Conservation (phyloP, 2,888 invertebrate genomes). For the Eupithecia exiguata region DNA sequence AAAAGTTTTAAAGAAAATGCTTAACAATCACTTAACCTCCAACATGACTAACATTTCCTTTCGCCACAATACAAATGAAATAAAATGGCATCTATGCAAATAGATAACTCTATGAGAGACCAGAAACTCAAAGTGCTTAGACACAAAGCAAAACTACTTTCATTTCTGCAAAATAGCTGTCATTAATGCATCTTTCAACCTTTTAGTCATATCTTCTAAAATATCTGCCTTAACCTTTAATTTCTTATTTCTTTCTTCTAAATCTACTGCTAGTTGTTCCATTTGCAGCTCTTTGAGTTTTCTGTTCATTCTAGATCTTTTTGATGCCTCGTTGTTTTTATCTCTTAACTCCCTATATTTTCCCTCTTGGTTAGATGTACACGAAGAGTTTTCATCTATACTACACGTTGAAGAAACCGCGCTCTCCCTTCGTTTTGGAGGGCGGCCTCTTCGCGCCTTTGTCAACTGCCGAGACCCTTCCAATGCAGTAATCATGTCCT, state of each 20-base stretch:
- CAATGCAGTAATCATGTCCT: conserved; percentile 73
- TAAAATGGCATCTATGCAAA: conserved; percentile 51
- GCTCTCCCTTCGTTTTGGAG: conserved; percentile 81
- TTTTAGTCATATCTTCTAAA: conserved; percentile 87
- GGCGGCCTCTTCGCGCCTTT: conserved; percentile 80
- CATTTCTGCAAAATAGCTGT: conserved; percentile 85
- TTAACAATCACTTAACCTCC: conserved; percentile 13
- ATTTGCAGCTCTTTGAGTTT: conserved; percentile 85
- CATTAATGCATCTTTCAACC: conserved; percentile 86
- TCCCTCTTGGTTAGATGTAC: conserved; percentile 71
- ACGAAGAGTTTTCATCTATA: conserved; percentile 71
- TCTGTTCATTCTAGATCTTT: conserved; percentile 88
- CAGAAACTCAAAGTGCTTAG: conserved; percentile 54
- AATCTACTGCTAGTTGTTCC: conserved; percentile 77
- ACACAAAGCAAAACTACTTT: conserved; percentile 45
- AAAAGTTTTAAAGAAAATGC: conserved; percentile 13
- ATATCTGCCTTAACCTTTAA: conserved; percentile 86
- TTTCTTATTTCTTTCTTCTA: conserved; percentile 86
- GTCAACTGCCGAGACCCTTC: conserved; percentile 71
- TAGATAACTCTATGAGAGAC: conserved; percentile 49
- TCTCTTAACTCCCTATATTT: conserved; percentile 88
- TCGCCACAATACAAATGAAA: conserved; percentile 40
- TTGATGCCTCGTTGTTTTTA: conserved; percentile 91
- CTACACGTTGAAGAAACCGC: conserved; percentile 75
- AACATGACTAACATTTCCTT: conserved; percentile 34